Percentiles rank a stretch among this genome's conserved stretches.
These are phyloP conservation scores for Drosophila macrospina DNA, from an alignment of 2,888 invertebrate species.

Conservation along the genomic window DNA sequence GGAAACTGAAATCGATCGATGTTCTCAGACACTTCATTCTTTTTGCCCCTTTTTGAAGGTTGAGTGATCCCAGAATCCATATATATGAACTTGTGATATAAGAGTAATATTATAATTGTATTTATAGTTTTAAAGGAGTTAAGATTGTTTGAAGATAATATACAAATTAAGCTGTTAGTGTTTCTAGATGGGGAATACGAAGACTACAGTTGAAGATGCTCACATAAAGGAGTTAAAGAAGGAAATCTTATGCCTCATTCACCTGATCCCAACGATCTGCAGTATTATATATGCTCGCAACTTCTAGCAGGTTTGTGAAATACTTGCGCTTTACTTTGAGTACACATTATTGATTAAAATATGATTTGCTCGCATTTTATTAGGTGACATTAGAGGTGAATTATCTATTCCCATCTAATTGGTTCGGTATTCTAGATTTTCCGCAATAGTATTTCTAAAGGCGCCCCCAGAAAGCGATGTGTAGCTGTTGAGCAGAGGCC, in stretches of 20 bases:
- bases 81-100: neutral
- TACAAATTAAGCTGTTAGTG: too few relatives aligned
- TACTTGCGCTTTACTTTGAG: neutral
- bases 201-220: too few relatives aligned
- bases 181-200: too few relatives aligned
- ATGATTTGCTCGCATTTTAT: neutral
- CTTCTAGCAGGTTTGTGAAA: too few relatives aligned
- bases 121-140: too few relatives aligned
- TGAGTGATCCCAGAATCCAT: neutral
- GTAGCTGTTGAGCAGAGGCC: conserved; percentile 24
- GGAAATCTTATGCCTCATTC: too few relatives aligned
- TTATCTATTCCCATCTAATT: neutral
- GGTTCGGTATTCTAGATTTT: conserved; percentile 14
- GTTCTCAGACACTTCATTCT: neutral
- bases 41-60: neutral
- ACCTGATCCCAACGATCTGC: too few relatives aligned
- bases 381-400: neutral
- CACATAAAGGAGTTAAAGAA: too few relatives aligned
- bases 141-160: too few relatives aligned
- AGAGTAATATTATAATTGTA: neutral
- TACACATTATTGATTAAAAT: neutral
- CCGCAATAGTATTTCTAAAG: conserved; percentile 16
- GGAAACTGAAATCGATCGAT: neutral
- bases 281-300: too few relatives aligned
- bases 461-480: conserved; percentile 35